A percentile compares a stretch with the other conserved stretches of the same genome.
phyloP scores from a whole-genome alignment of 2,113 vertebrate species.

The Bucco capensis region DNA sequence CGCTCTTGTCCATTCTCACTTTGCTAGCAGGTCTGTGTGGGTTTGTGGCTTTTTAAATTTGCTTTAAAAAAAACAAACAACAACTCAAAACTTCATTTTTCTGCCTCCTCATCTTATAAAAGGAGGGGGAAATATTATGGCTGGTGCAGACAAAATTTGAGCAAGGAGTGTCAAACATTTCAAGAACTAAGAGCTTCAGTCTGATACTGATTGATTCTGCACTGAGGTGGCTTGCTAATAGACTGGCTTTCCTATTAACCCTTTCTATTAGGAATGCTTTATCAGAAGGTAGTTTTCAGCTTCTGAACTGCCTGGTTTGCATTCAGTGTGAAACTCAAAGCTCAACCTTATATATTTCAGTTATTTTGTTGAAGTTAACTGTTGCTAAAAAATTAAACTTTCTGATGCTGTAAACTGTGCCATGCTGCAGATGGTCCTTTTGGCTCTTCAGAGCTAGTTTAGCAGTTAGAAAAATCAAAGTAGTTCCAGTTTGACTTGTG shows the following conservation, averaged over 20 bases:
- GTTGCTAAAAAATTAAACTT: not conserved
- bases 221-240: not conserved
- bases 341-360: not conserved
- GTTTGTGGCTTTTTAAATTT: not conserved
- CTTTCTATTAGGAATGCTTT: not conserved
- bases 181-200: not conserved
- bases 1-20: not conserved
- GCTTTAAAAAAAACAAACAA: too few species aligned
- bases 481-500: not conserved
- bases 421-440: not conserved
- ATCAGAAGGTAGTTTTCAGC: not conserved
- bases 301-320: not conserved
- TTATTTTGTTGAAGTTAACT: not conserved
- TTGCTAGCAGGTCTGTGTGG: not conserved
- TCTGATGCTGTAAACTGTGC: not conserved
- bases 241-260: not conserved
- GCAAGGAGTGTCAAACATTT: not conserved
- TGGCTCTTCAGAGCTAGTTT: not conserved
- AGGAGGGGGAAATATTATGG: not conserved
- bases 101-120: not conserved
- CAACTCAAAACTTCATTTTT: not conserved
- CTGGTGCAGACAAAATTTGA: not conserved
- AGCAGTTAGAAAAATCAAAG: conserved; percentile 10
- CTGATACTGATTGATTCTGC: not conserved
- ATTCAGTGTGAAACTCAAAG: not conserved